phyloP scores from a whole-genome alignment of 2,888 invertebrate species.

The Cryptocheilus praepositus region DNA sequence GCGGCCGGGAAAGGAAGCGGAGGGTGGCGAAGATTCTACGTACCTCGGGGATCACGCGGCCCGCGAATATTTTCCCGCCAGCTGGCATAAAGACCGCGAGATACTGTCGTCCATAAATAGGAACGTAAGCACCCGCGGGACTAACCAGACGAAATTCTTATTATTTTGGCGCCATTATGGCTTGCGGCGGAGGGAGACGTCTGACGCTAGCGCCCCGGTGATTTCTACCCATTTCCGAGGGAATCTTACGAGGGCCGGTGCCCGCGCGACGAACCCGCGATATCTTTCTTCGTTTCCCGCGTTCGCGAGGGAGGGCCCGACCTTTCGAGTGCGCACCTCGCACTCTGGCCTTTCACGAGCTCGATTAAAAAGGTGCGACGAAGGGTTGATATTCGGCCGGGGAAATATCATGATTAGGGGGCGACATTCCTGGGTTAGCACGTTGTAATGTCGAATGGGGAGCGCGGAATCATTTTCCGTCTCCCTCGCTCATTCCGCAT shows the following conservation, averaged over 20 bases:
- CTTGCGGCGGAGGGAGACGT: constrained; percentile 5
- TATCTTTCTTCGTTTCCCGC: neutral
- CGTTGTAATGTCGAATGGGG: no score
- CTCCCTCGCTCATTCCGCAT: no score
- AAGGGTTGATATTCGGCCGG: no score
- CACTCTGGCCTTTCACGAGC: no score
- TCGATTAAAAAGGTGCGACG: no score
- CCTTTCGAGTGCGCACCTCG: no score
- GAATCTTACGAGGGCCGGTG: constrained; percentile 23
- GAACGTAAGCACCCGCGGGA: constrained; percentile 48
- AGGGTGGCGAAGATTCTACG: constrained; percentile 29
- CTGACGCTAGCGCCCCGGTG: constrained; percentile 33
- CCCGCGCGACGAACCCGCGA: neutral
- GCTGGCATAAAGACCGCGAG: constrained; percentile 41
- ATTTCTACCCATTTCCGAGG: constrained; percentile 33
- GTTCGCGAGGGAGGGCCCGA: neutral
- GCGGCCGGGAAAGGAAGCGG: constrained; percentile 7
- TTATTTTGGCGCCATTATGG: constrained; percentile 57
- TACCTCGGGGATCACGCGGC: constrained; percentile 35
- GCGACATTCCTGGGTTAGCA: no score
- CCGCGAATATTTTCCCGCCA: constrained; percentile 40
- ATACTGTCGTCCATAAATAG: constrained; percentile 58
- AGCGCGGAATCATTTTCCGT: no score
- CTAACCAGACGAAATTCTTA: constrained; percentile 59
- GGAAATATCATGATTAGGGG: no score